Percentiles rank a stretch among this genome's conserved stretches.
These are phyloP conservation scores for Melanotaenia trifasciata DNA, from an alignment of 2,797 vertebrate genomes.

Conservation along the genomic window DNA sequence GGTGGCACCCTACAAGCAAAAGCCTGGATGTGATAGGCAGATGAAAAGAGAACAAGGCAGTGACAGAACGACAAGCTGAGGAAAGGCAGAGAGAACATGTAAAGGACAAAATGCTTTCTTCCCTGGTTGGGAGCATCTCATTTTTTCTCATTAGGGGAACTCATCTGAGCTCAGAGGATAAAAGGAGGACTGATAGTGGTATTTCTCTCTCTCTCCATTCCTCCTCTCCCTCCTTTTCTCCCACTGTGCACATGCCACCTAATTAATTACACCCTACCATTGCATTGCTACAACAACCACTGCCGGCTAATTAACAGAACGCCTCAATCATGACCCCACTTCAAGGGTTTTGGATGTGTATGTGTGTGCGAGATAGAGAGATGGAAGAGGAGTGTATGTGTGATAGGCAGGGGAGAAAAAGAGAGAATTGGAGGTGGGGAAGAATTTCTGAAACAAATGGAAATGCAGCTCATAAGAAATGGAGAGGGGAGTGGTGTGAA, in stretches of 20 bases:
- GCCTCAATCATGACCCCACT: conserved; percentile 77
- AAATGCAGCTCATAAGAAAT: conserved; percentile 25
- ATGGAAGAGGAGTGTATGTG: conserved; percentile 30
- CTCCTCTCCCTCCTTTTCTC: conserved; percentile 67
- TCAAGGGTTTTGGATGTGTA: conserved; percentile 69
- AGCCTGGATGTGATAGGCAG: conserved; percentile 72
- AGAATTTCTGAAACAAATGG: conserved; percentile 18
- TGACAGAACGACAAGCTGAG: conserved; percentile 70
- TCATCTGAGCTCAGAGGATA: conserved; percentile 78
- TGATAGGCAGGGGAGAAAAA: conserved; percentile 30
- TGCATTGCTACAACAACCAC: conserved; percentile 77
- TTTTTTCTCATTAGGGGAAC: conserved; percentile 81
- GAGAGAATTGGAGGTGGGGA: conserved; percentile 1
- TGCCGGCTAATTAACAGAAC: conserved; percentile 79
- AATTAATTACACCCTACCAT: conserved; percentile 82
- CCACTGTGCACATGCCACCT: conserved; percentile 76
- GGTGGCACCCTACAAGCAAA: conserved; percentile 65
- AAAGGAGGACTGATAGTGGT: conserved; percentile 75
- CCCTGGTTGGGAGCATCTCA: conserved; percentile 74
- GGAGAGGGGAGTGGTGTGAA: conserved; percentile 14
- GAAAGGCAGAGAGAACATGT: conserved; percentile 75
- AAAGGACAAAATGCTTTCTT: conserved; percentile 80
- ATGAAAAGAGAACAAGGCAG: conserved; percentile 75
- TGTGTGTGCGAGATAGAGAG: conserved; percentile 39
- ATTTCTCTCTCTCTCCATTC: conserved; percentile 60